Evolutionary conservation across 2,888 invertebrate genomes (phyloP).

Genomic region (Psococerastis gibbosa): DNA sequence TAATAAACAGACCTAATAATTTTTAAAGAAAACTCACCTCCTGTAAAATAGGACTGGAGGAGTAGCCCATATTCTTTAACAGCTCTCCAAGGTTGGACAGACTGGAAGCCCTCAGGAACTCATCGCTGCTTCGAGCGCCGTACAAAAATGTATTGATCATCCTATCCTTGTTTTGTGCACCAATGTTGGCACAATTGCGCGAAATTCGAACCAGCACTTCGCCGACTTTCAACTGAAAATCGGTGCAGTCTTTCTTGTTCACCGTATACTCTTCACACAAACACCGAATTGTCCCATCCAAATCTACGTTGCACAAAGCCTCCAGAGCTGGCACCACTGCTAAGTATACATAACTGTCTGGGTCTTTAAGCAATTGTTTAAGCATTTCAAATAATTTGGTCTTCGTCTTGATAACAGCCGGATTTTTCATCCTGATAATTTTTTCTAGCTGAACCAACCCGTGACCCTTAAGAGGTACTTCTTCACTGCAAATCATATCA

Average conservation of each 20-base stretch:
- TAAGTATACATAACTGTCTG: conserved; percentile 68
- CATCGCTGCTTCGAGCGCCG: conserved; percentile 48
- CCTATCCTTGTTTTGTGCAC: conserved; percentile 43
- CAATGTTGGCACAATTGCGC: conserved; percentile 48
- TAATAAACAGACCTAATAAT: conserved; percentile 11
- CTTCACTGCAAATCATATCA: conserved; percentile 43
- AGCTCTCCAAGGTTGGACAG: conserved; percentile 70
- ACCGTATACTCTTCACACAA: conserved; percentile 47
- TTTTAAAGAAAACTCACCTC: conserved; percentile 37
- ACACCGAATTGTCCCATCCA: conserved; percentile 45
- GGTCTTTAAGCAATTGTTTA: conserved; percentile 43
- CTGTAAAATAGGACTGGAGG: conserved; percentile 46
- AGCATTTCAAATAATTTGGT: conserved; percentile 21
- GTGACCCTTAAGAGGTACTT: conserved; percentile 65
- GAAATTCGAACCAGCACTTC: conserved; percentile 59
- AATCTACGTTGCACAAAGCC: conserved; percentile 41
- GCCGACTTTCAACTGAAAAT: conserved; percentile 56
- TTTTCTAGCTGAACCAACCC: conserved; percentile 52
- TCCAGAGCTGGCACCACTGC: conserved; percentile 57
- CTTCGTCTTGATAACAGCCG: conserved; percentile 40
- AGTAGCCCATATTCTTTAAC: conserved; percentile 51
- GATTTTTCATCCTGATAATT: conserved; percentile 45
- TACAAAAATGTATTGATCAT: conserved; percentile 51
- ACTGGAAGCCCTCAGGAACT: conserved; percentile 57
- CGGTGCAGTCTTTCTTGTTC: conserved; percentile 29